A percentile compares a stretch with the other conserved stretches of the same genome.
Conservation (phyloP, 2,888 invertebrate genomes). For the Callimorpha dominula region DNA sequence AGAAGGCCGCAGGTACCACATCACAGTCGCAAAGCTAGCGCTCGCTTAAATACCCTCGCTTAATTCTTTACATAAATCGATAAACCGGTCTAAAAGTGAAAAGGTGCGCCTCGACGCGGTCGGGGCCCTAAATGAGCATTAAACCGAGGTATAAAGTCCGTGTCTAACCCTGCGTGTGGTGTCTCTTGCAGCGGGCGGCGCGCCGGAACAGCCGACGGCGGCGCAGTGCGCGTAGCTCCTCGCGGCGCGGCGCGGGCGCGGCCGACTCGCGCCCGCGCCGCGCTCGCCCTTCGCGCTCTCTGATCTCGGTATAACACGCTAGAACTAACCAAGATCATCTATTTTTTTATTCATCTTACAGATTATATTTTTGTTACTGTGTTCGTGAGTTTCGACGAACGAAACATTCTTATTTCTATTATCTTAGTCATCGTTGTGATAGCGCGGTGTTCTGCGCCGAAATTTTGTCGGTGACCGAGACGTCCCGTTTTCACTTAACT, state of each 20-base stretch:
- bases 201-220: conserved; percentile 86
- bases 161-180: conserved; percentile 86
- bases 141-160: conserved; percentile 77
- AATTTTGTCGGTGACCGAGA: conserved; percentile 74
- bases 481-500: conserved; percentile 81
- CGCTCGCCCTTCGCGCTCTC: conserved; percentile 74
- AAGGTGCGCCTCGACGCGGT: conserved; percentile 63
- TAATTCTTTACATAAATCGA: conserved; percentile 72
- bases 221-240: conserved; percentile 86
- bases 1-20: conserved; percentile 83
- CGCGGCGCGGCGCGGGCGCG: conserved; percentile 63
- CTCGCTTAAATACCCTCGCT: conserved; percentile 79
- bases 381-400: conserved; percentile 70
- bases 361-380: conserved; percentile 70
- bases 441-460: conserved; percentile 69
- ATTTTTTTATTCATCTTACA: conserved; percentile 73
- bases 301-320: conserved; percentile 85
- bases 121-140: conserved; percentile 63
- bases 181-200: conserved; percentile 87
- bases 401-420: conserved; percentile 63
- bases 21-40: conserved; percentile 72
- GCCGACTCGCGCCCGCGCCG: conserved; percentile 62
- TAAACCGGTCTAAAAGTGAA: conserved; percentile 67
- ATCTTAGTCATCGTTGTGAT: conserved; percentile 77
- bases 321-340: conserved; percentile 81